These are phyloP conservation scores for Poeciliopsis presidionis DNA, from an alignment of 2,797 vertebrate genomes.

Conservation along the genomic window DNA sequence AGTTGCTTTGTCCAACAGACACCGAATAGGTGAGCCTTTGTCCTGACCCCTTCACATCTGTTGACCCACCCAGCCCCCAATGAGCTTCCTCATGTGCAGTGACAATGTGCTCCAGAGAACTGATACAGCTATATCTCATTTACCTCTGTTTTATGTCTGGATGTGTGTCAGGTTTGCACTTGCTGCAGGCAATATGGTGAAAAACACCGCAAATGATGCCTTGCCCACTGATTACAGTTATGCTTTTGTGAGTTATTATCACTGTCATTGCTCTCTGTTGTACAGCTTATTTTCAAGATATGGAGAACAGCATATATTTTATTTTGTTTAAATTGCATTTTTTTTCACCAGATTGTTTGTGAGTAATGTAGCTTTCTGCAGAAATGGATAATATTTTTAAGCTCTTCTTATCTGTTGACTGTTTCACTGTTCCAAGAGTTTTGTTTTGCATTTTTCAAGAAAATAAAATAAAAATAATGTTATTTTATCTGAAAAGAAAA, in stretches of 20 bases:
- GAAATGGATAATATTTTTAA: slow-evolving; percentile 72
- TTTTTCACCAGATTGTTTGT: slow-evolving; percentile 48
- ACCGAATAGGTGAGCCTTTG: slow-evolving; percentile 87
- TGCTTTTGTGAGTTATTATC: slow-evolving; percentile 34
- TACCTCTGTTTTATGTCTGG: slow-evolving; percentile 64
- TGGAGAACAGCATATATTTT: slow-evolving; percentile 57
- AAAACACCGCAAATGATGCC: slow-evolving; percentile 25
- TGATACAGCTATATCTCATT: slow-evolving; percentile 71
- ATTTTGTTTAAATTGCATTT: slow-evolving; percentile 63
- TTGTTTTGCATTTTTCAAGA: neutral
- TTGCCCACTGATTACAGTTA: slow-evolving; percentile 40
- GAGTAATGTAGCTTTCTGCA: slow-evolving; percentile 65
- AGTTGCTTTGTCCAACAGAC: slow-evolving; percentile 82
- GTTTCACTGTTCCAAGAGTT: slow-evolving; percentile 35
- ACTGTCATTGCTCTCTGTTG: slow-evolving; percentile 15
- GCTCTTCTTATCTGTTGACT: slow-evolving; percentile 62
- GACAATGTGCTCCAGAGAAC: slow-evolving; percentile 75
- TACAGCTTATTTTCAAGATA: slow-evolving; percentile 31
- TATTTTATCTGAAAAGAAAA: neutral
- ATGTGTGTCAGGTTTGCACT: slow-evolving; percentile 61
- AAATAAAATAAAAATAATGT: neutral
- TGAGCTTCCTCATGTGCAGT: slow-evolving; percentile 64
- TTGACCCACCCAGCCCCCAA: slow-evolving; percentile 80
- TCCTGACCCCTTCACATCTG: slow-evolving; percentile 81
- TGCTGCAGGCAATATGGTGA: slow-evolving; percentile 33